phyloP scores from a whole-genome alignment of 1,140 invertebrate species.

The Melitaea cinxia region DNA sequence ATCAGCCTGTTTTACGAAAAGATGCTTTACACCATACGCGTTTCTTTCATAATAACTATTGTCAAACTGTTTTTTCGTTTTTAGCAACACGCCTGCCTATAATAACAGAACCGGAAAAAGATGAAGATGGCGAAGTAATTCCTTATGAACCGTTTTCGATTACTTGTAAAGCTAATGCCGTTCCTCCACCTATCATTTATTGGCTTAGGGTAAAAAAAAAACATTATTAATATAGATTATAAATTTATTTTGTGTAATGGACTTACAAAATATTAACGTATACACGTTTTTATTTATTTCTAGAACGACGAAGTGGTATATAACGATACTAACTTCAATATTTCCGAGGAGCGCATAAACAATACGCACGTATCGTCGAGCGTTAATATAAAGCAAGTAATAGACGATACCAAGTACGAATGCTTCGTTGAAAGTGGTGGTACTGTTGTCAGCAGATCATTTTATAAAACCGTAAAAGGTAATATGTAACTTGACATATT shows the following conservation, averaged over 20 bases:
- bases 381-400: constrained; percentile 47
- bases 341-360: constrained; percentile 41
- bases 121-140: constrained; percentile 46
- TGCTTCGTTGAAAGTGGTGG: constrained; percentile 47
- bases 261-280: no score
- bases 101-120: constrained; percentile 44
- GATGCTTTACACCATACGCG: no score
- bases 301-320: constrained; percentile 16
- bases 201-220: constrained; percentile 62
- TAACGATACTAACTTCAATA: constrained; percentile 11
- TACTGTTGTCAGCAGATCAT: constrained; percentile 30
- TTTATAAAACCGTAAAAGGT: constrained; percentile 56
- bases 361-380: constrained; percentile 53
- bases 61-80: no score
- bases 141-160: constrained; percentile 47
- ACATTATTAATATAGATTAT: neutral
- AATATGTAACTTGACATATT: no score
- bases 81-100: constrained; percentile 34
- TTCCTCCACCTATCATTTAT: constrained; percentile 55
- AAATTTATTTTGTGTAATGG: no score
- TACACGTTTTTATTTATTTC: neutral
- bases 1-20: no score
- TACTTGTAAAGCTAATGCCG: constrained; percentile 54
- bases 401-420: constrained; percentile 61
- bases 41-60: no score